phyloP scores from a whole-genome alignment of 2,797 vertebrate genomes.

The Sarcophilus harrisii region DNA sequence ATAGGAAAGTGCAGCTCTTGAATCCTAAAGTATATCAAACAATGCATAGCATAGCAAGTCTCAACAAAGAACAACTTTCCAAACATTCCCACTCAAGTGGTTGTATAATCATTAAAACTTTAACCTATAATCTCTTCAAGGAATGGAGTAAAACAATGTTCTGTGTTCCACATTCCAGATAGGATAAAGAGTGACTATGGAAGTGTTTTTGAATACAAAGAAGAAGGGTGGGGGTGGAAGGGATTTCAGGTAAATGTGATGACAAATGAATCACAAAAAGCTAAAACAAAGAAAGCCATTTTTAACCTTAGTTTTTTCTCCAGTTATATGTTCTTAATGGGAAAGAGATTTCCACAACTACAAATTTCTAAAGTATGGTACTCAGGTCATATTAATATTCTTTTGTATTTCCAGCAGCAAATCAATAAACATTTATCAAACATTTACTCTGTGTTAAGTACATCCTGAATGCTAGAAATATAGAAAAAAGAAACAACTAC shows the following conservation, averaged over 20 bases:
- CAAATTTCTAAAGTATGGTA: neutral
- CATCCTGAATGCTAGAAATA: neutral
- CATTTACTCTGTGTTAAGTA: neutral
- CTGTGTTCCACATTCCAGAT: conserved; percentile 62
- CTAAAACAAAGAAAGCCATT: conserved; percentile 56
- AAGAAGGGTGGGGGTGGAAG: neutral
- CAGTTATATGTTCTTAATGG: conserved; percentile 26
- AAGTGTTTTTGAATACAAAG: conserved; percentile 48
- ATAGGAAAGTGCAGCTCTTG: conserved; percentile 70
- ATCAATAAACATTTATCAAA: neutral
- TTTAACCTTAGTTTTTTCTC: conserved; percentile 55
- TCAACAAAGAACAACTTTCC: conserved; percentile 69
- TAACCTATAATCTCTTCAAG: conserved; percentile 67
- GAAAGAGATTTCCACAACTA: conserved; percentile 45
- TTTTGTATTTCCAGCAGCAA: neutral
- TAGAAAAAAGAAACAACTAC: neutral
- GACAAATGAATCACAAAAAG: conserved; percentile 68
- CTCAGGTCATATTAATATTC: neutral
- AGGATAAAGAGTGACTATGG: conserved; percentile 44
- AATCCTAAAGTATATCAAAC: conserved; percentile 54
- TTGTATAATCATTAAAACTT: conserved; percentile 65
- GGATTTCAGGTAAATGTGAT: conserved; percentile 58
- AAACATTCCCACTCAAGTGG: conserved; percentile 51
- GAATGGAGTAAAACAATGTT: conserved; percentile 40
- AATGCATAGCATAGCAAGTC: conserved; percentile 65